Conservation (phyloP, 2,113 vertebrate species). For the Candoia aspera region DNA sequence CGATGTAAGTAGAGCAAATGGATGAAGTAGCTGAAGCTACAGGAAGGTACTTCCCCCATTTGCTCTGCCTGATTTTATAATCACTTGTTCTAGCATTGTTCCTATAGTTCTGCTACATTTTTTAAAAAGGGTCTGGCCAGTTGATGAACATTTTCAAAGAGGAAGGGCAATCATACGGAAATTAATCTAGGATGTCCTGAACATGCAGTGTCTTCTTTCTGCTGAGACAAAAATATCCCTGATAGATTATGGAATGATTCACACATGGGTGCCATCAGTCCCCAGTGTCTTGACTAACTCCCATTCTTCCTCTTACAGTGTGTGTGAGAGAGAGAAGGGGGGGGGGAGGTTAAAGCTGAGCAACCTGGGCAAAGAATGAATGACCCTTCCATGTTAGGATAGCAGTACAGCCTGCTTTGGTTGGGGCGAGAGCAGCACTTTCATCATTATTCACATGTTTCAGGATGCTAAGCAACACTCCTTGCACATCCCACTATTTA, state of each 20-base stretch:
- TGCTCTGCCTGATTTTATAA: not conserved
- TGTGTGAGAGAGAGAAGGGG: not conserved
- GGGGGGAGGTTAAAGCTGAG: not conserved
- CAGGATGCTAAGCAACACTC: conserved; percentile 50
- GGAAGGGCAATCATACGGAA: not conserved
- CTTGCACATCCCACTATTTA: conserved; percentile 58
- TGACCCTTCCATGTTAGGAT: conserved; percentile 7
- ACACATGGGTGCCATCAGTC: too few relatives aligned
- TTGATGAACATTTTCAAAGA: not conserved
- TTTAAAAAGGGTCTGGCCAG: not conserved
- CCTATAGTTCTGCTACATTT: not conserved
- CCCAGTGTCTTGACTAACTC: not conserved
- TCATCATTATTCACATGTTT: conserved; percentile 38
- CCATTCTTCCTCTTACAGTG: not conserved
- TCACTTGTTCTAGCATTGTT: not conserved
- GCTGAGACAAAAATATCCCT: not conserved
- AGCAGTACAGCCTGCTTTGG: not conserved
- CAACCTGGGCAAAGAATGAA: conserved; percentile 25
- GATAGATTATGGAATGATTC: not conserved
- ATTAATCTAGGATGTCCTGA: not conserved
- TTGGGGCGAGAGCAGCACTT: not conserved
- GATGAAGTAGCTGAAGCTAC: not conserved
- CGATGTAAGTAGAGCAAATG: not conserved
- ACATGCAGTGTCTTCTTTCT: not conserved
- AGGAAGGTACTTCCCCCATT: not conserved